phyloP scores from a whole-genome alignment of 2,888 invertebrate genomes.

The Habroteleia sp. region DNA sequence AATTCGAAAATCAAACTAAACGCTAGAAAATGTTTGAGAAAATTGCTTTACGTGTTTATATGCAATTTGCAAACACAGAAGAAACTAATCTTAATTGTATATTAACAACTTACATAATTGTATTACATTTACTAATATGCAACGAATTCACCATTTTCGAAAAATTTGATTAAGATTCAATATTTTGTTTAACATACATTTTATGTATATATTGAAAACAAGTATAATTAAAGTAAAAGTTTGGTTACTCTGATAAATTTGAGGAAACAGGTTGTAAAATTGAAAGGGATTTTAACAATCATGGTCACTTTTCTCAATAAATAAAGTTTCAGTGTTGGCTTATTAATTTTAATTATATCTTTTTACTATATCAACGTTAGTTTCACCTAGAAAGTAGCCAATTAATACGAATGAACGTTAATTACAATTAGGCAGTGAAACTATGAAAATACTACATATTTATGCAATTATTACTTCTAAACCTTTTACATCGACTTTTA shows the following conservation, averaged over 20 bases:
- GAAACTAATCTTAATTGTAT: background rate
- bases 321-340: too few relatives aligned
- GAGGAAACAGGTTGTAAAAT: too few relatives aligned
- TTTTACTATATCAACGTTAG: slow-evolving; percentile 2
- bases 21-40: slow-evolving; percentile 20
- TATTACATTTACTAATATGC: too few relatives aligned
- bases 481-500: slow-evolving; percentile 17
- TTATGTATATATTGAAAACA: too few relatives aligned
- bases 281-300: too few relatives aligned
- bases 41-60: slow-evolving; percentile 5
- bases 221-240: too few relatives aligned
- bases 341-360: slow-evolving; percentile 10
- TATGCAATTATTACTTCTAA: background rate
- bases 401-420: slow-evolving; percentile 1
- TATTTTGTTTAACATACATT: too few relatives aligned
- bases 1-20: slow-evolving; percentile 35
- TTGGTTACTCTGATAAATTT: too few relatives aligned
- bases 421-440: slow-evolving; percentile 19
- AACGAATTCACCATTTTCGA: too few relatives aligned
- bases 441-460: background rate
- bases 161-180: too few relatives aligned
- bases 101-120: background rate
- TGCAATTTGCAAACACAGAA: too few relatives aligned
- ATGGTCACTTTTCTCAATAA: too few relatives aligned
- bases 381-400: slow-evolving; percentile 29